phyloP scores from a whole-genome alignment of 2,113 vertebrate genomes.

The Bubalus kerabau region DNA sequence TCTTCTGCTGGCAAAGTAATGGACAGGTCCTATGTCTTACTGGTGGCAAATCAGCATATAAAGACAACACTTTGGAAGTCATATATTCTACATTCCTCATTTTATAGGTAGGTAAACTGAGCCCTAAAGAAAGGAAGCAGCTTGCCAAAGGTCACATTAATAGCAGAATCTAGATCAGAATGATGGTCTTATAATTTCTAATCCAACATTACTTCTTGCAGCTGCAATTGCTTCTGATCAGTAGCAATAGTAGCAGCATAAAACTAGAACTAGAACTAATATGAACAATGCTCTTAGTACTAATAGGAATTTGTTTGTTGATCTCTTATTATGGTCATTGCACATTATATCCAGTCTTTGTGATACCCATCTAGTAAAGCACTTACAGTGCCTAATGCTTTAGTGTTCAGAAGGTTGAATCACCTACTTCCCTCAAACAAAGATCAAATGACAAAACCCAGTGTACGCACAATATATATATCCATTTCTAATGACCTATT shows the following conservation, averaged over 20 bases:
- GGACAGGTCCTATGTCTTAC: not conserved
- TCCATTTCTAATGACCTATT: not conserved
- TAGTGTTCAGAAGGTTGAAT: not conserved
- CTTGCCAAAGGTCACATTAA: not conserved
- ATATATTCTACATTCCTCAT: not conserved
- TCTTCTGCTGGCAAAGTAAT: not conserved
- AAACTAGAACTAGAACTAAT: not conserved
- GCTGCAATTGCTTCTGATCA: not conserved
- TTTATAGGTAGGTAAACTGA: not conserved
- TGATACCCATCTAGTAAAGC: not conserved
- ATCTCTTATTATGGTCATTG: not conserved
- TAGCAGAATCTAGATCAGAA: not conserved
- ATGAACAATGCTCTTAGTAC: not conserved
- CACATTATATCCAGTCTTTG: not conserved
- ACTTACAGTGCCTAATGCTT: not conserved
- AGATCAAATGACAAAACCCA: not conserved
- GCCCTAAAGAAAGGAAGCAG: not conserved
- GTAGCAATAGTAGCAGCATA: not conserved
- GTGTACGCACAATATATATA: not conserved
- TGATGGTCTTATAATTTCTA: not conserved
- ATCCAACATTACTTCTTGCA: not conserved
- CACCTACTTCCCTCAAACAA: not conserved
- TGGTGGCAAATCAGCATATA: not conserved
- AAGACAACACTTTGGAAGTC: not conserved
- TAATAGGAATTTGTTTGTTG: not conserved